A percentile compares a stretch with the other conserved stretches of the same genome.
phyloP scores from a whole-genome alignment of 2,113 vertebrate genomes.

The Gorsachius goisagi region DNA sequence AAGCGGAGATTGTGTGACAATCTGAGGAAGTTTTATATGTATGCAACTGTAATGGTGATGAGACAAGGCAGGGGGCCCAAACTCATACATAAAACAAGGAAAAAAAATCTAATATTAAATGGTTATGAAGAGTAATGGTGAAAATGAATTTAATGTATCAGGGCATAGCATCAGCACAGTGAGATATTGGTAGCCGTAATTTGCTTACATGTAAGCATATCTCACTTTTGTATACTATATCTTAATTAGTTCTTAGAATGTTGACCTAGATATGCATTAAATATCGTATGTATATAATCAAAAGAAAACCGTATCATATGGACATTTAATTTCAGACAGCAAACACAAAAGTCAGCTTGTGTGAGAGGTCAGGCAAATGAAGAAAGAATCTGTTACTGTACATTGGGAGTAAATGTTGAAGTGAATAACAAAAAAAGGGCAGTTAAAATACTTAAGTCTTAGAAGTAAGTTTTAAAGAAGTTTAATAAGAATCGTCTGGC shows the following conservation, averaged over 20 bases:
- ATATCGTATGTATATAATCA: neutral
- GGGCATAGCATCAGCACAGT: neutral
- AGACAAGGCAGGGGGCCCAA: rapidly evolving
- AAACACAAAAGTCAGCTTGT: neutral
- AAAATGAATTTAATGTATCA: neutral
- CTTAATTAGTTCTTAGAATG: neutral
- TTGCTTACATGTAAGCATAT: neutral
- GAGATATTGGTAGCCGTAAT: neutral
- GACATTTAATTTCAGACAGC: neutral
- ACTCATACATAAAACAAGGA: neutral
- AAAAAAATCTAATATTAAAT: neutral
- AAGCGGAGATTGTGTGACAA: neutral
- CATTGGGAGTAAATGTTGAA: neutral
- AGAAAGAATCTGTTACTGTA: neutral
- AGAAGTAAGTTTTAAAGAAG: neutral
- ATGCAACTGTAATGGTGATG: neutral
- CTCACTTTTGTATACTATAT: neutral
- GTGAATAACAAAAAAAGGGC: neutral
- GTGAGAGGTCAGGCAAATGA: neutral
- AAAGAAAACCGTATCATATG: neutral
- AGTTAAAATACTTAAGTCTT: neutral
- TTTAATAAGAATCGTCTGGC: neutral
- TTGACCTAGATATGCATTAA: neutral
- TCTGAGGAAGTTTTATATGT: neutral
- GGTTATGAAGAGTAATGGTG: neutral